These are phyloP conservation scores for Sphyrna mokarran DNA, from an alignment of 2,113 vertebrate species.

Conservation along the genomic window DNA sequence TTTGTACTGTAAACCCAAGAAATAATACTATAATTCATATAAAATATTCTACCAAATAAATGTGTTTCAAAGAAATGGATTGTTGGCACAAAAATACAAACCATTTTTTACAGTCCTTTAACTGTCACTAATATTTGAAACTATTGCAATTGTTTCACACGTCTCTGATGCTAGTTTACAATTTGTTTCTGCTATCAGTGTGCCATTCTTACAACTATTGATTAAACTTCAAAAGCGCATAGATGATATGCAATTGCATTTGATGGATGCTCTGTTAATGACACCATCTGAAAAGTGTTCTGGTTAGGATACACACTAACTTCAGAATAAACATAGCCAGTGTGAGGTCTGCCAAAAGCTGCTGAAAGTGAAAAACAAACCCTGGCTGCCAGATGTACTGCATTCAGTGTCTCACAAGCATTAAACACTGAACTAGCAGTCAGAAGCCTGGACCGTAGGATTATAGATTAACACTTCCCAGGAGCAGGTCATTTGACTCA, in stretches of 20 bases:
- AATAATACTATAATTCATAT: not conserved
- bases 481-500: not conserved
- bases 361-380: not conserved
- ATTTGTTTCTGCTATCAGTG: not conserved
- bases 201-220: not conserved
- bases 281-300: not conserved
- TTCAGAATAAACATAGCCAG: not conserved
- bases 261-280: not conserved
- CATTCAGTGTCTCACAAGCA: not conserved
- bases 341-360: not conserved
- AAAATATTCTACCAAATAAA: not conserved
- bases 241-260: not conserved
- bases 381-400: not conserved
- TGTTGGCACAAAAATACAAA: not conserved
- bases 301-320: not conserved
- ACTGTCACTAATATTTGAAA: not conserved
- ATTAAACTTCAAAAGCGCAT: not conserved
- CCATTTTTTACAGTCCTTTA: not conserved
- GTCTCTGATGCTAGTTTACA: not conserved
- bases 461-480: not conserved
- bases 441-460: not conserved
- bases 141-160: not conserved
- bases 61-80: not conserved
- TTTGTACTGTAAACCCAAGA: not conserved
- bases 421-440: not conserved